Base-by-base conservation (phyloP, 2,797 vertebrate genomes). In the Catharus ustulatus region DNA sequence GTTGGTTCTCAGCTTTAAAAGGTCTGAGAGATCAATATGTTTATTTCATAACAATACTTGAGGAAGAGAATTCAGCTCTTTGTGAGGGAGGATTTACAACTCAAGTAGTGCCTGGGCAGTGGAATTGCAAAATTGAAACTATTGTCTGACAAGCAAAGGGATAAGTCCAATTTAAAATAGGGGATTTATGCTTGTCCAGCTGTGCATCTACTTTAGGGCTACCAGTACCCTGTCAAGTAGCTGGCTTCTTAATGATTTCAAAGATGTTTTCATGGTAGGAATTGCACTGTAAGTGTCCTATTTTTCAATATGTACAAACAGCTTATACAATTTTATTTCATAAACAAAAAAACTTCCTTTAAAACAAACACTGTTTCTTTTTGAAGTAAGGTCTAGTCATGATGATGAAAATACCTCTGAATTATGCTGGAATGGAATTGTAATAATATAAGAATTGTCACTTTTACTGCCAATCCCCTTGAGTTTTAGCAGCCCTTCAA, bases 151-250 rank as follows among this genome's bases (percentile, higher is more conserved):
- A 78, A 76, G 80, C 11, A 67, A 90, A 91, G 64, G 40, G 76
- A 74, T 95, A 95, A 94, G 36, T 9, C 87, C 40, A 93, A 66
- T 87, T 95, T 84, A 84, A 94, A 94, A 84, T 7, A 84, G 52
- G 24, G 55, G 82, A 94, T 96, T 97, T 96, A 38, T 82, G 83
- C 38, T 80, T 43, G 43, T 91, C 81, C 94, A 93, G 74, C 89
- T 94, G 93, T 95, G 85, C 62, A 82, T 87, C 57, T 93, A 6
- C 67, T 92, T 83, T 66, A 88, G 75, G 73, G 59, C 48, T 94
- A 52, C 48, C 42, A 57, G 69, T 81, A 54, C 23, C 52, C 59
- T 58, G 59, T 84, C 62, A 91, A 94, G 69, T 87, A 85, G 20
- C 36, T 81, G 74, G 26, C 42, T 69, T 61, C 91, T 94, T 92